A percentile compares a stretch with the other conserved stretches of the same genome.
phyloP scores from a whole-genome alignment of 2,888 invertebrate genomes.

The Erynnis tages region DNA sequence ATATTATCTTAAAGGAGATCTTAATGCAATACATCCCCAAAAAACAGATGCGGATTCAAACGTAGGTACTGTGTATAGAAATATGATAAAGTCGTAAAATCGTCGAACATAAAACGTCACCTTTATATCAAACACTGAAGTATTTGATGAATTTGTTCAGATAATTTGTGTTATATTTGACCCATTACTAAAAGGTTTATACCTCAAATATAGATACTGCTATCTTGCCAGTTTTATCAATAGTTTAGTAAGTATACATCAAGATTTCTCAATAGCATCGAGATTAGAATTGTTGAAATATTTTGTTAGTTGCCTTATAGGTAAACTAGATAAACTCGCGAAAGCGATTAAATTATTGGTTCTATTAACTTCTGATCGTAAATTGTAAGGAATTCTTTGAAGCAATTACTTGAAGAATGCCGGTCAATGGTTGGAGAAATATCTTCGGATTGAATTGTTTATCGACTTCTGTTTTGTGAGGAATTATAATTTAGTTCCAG shows the following conservation, averaged over 20 bases:
- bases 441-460: constrained; percentile 17
- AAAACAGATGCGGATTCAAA: no score
- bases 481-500: no score
- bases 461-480: background rate
- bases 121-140: constrained; percentile 29
- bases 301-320: constrained; percentile 8
- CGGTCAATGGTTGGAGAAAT: constrained; percentile 13
- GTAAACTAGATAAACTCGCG: constrained; percentile 6
- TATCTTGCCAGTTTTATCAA: constrained; percentile 5
- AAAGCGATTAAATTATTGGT: constrained; percentile 22
- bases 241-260: constrained; percentile 1
- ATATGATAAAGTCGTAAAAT: background rate
- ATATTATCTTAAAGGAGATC: no score
- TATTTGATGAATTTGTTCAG: constrained; percentile 55
- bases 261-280: background rate
- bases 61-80: no score
- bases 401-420: constrained; percentile 25
- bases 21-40: no score
- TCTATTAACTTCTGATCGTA: constrained; percentile 24
- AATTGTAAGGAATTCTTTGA: constrained; percentile 22
- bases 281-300: constrained; percentile 12
- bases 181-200: constrained; percentile 59
- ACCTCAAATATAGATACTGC: constrained; percentile 32
- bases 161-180: constrained; percentile 61
- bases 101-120: background rate